phyloP scores from a whole-genome alignment of 2,797 vertebrate genomes.

The Artibeus lituratus region DNA sequence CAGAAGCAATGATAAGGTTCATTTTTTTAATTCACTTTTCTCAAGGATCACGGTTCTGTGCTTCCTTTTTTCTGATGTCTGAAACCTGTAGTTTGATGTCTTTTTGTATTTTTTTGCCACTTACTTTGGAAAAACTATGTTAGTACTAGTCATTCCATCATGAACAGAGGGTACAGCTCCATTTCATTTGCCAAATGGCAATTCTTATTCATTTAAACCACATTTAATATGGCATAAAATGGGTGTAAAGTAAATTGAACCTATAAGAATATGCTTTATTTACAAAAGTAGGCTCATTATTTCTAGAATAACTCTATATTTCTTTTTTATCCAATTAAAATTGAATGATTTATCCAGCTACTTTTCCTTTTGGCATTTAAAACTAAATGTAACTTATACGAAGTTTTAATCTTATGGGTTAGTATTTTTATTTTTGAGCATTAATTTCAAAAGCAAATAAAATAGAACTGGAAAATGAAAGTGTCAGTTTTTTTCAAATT shows the following conservation, averaged over 20 bases:
- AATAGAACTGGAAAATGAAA: background rate
- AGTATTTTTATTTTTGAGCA: conserved; percentile 1
- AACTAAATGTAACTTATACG: background rate
- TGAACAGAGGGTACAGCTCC: background rate
- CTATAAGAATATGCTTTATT: background rate
- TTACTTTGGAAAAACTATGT: background rate
- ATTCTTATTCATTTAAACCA: background rate
- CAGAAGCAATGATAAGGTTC: background rate
- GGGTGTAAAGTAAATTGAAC: background rate
- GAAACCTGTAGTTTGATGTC: background rate
- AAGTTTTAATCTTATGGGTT: background rate
- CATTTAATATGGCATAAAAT: background rate
- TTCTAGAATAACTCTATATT: background rate
- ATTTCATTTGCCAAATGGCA: background rate
- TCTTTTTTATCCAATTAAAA: background rate
- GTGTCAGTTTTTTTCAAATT: background rate
- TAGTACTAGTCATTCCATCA: background rate
- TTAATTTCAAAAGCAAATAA: background rate
- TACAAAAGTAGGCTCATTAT: background rate
- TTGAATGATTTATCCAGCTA: background rate
- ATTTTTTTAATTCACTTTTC: background rate
- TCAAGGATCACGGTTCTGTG: background rate
- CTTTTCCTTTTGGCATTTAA: background rate
- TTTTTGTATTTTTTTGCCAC: background rate
- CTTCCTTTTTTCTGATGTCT: background rate